These are phyloP conservation scores for Anolis sagrei DNA, from an alignment of 2,113 vertebrate genomes.

Conservation along the genomic window DNA sequence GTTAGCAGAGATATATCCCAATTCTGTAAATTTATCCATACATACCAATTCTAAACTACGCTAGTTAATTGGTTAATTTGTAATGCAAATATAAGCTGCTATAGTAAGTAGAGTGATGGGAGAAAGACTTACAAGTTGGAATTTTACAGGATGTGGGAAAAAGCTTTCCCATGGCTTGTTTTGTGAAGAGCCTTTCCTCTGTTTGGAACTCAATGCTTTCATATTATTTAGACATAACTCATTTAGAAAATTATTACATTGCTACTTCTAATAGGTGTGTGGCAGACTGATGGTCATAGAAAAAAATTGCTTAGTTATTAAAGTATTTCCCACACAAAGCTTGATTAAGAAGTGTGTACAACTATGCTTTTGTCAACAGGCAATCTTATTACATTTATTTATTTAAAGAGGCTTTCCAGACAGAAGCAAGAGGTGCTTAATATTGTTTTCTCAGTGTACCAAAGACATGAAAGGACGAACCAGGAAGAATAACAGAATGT, in stretches of 20 bases:
- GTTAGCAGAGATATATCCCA: background rate
- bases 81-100: background rate
- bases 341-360: slow-evolving; percentile 25
- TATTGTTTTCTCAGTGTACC: background rate
- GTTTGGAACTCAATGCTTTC: background rate
- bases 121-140: background rate
- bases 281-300: background rate
- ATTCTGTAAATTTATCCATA: background rate
- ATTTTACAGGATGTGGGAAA: background rate
- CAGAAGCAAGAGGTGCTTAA: slow-evolving; percentile 11
- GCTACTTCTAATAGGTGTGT: slow-evolving; percentile 18
- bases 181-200: background rate
- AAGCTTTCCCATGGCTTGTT: fast-evolving
- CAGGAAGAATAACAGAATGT: background rate
- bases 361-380: slow-evolving; percentile 32
- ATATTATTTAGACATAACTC: slow-evolving; percentile 29
- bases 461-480: background rate
- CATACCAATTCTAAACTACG: background rate
- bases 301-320: slow-evolving; percentile 38
- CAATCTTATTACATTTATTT: slow-evolving; percentile 16
- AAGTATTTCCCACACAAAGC: background rate
- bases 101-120: background rate
- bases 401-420: background rate
- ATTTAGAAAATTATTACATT: slow-evolving; percentile 3
- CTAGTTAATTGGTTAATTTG: no score